Evolutionary conservation across 2,888 invertebrate genomes (phyloP).

Genomic region (Apamea epomidion): DNA sequence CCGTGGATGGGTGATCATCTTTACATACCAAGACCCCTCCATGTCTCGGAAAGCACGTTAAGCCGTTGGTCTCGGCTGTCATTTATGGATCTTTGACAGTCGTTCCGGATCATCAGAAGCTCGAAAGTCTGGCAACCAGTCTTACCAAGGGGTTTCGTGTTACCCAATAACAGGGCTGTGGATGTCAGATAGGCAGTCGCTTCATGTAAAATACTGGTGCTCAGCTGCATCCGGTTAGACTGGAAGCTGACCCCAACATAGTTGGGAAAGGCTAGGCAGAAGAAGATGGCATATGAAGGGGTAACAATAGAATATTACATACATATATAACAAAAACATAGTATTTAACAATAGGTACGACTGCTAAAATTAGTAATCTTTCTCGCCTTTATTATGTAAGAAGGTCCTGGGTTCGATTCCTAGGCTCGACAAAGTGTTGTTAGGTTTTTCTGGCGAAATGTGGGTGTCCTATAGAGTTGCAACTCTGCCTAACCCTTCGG

Average conservation of each 20-base stretch:
- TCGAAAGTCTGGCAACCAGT: background rate
- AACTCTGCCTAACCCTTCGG: no score
- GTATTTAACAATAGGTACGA: background rate
- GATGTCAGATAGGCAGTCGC: no score
- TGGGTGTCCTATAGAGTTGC: no score
- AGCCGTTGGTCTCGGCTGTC: background rate
- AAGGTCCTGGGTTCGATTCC: background rate
- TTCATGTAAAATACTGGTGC: background rate
- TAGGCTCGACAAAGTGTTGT: no score
- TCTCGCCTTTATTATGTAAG: background rate
- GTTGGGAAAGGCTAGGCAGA: background rate
- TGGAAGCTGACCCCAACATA: background rate
- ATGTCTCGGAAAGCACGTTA: background rate
- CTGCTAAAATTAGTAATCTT: background rate
- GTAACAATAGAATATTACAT: no score
- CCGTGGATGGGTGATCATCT: background rate
- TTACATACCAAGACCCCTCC: no score
- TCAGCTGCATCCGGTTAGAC: background rate
- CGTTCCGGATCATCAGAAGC: background rate
- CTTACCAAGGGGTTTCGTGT: no score
- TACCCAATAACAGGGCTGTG: background rate
- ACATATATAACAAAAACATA: background rate
- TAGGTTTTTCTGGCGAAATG: no score
- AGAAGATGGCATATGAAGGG: background rate
- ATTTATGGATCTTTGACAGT: background rate